Conservation (phyloP, 2,888 invertebrate genomes). For the Volucella inanis region DNA sequence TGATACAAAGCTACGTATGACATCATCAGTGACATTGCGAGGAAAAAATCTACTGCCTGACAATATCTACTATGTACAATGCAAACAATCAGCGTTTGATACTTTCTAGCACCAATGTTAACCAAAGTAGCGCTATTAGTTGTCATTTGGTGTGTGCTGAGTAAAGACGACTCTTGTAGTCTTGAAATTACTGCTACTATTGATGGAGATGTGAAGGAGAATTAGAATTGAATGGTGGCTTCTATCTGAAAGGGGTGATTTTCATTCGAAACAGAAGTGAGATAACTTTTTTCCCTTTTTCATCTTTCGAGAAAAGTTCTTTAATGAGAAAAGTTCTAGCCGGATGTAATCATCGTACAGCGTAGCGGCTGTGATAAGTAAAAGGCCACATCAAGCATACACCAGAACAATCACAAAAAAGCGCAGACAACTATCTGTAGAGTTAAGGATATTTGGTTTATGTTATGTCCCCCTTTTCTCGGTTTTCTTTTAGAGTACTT, state of each 20-base stretch:
- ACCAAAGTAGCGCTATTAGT: slow-evolving; percentile 45
- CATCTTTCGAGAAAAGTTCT: slow-evolving; percentile 63
- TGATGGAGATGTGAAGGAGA: slow-evolving; percentile 24
- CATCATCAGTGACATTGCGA: slow-evolving; percentile 1
- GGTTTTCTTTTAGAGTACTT: slow-evolving; percentile 13
- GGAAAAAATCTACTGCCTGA: slow-evolving; percentile 31
- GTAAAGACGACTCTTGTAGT: slow-evolving; percentile 31
- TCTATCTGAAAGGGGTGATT: slow-evolving; percentile 50
- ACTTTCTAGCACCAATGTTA: slow-evolving; percentile 62
- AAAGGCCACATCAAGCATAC: slow-evolving; percentile 25
- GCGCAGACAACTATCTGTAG: slow-evolving; percentile 43
- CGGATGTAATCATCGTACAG: slow-evolving; percentile 67
- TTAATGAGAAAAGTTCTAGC: slow-evolving; percentile 72
- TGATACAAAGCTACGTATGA: too few species aligned
- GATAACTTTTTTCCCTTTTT: slow-evolving; percentile 52
- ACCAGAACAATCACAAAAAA: slow-evolving; percentile 34
- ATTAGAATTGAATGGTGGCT: neutral
- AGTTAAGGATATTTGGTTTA: slow-evolving; percentile 46
- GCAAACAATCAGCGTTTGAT: slow-evolving; percentile 69
- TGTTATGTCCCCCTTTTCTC: slow-evolving; percentile 46
- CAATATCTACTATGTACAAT: slow-evolving; percentile 42
- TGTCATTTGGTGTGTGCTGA: slow-evolving; percentile 13
- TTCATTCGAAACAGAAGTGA: slow-evolving; percentile 56
- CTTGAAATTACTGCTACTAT: slow-evolving; percentile 61
- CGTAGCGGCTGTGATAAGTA: slow-evolving; percentile 39